Evolutionary conservation across 2,888 invertebrate genomes (phyloP).

Genomic region (Alsophila aescularia): DNA sequence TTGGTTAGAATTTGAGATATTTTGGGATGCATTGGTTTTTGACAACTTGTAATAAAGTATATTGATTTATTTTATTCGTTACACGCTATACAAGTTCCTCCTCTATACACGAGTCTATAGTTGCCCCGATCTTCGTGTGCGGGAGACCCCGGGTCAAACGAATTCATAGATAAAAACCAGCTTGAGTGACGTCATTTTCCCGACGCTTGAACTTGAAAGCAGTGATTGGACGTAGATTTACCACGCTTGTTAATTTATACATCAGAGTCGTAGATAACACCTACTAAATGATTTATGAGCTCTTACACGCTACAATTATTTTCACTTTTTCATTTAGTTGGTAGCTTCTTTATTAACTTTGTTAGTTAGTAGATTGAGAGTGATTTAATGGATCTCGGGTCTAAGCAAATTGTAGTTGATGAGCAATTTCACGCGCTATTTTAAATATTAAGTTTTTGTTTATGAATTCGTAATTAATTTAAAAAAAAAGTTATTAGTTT

Average conservation of each 20-base stretch:
- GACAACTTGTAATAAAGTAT: too few relatives aligned
- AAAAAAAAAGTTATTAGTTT: too few relatives aligned
- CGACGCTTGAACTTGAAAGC: slow-evolving; percentile 36
- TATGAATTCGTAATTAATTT: too few relatives aligned
- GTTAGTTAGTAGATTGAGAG: background rate
- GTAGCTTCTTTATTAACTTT: slow-evolving; percentile 21
- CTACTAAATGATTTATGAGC: slow-evolving; percentile 58
- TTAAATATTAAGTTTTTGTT: background rate
- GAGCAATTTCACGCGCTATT: slow-evolving; percentile 8
- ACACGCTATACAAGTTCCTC: too few relatives aligned
- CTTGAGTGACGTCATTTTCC: slow-evolving; percentile 61
- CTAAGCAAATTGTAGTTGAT: background rate
- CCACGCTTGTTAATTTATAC: slow-evolving; percentile 70
- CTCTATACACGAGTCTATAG: background rate
- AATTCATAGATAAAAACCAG: slow-evolving; percentile 74
- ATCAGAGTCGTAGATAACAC: slow-evolving; percentile 53
- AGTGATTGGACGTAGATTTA: slow-evolving; percentile 71
- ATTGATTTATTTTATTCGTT: too few relatives aligned
- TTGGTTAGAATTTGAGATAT: too few relatives aligned
- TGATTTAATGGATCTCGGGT: slow-evolving; percentile 4
- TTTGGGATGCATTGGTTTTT: too few relatives aligned
- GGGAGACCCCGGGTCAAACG: slow-evolving; percentile 76
- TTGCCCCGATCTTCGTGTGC: slow-evolving; percentile 64
- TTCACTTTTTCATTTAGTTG: slow-evolving; percentile 35
- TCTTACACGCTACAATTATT: slow-evolving; percentile 50